These are phyloP conservation scores for Elegia similella DNA, from an alignment of 2,888 invertebrate genomes.

Conservation along the genomic window DNA sequence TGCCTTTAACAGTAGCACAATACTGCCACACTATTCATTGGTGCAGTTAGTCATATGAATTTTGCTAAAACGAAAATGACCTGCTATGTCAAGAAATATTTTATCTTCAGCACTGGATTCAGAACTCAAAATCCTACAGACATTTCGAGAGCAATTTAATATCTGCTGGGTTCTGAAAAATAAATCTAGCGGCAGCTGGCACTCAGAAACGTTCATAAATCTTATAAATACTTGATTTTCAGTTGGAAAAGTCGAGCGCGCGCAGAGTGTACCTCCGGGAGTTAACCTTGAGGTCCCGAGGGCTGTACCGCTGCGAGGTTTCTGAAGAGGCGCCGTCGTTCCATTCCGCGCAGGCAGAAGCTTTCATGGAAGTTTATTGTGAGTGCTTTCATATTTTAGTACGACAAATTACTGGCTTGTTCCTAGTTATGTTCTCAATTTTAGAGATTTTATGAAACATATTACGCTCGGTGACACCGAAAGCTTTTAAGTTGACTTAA, in stretches of 20 bases:
- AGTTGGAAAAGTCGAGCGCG: constrained; percentile 85
- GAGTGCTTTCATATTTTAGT: constrained; percentile 50
- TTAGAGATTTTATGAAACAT: too few species aligned
- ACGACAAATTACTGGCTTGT: too few species aligned
- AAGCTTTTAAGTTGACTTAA: too few species aligned
- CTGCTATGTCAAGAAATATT: too few species aligned
- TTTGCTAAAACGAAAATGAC: too few species aligned
- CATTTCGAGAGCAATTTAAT: constrained; percentile 1
- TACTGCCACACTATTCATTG: too few species aligned
- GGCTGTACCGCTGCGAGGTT: constrained; percentile 88
- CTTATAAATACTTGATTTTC: constrained; percentile 22
- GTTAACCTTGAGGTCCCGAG: constrained; percentile 86
- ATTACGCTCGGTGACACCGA: too few species aligned
- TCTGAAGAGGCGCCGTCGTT: constrained; percentile 90
- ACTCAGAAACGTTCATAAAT: constrained; percentile 7
- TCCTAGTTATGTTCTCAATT: too few species aligned
- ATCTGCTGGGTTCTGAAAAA: background rate
- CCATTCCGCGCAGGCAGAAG: constrained; percentile 87
- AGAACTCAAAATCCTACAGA: too few species aligned
- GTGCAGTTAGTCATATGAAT: too few species aligned
- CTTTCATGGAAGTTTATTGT: constrained; percentile 89
- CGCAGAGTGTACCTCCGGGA: constrained; percentile 84
- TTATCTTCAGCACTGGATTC: too few species aligned
- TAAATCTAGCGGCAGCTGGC: constrained; percentile 9
- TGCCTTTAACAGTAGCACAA: too few species aligned